These are phyloP conservation scores for Alentia gelatinosa DNA, from an alignment of 2,888 invertebrate genomes.

Conservation along the genomic window DNA sequence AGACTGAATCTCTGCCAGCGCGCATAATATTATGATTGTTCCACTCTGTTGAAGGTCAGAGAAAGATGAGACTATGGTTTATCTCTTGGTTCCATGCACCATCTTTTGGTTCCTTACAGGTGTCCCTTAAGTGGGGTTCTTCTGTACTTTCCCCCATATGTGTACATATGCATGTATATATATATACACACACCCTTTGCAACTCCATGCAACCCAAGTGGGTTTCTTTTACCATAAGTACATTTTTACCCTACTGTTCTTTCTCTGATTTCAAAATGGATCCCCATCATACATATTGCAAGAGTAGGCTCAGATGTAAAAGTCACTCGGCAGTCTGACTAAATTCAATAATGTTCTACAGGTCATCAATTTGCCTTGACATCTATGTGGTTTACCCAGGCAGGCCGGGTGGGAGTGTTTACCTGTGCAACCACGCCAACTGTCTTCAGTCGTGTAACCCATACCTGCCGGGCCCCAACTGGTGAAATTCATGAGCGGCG, in stretches of 20 bases:
- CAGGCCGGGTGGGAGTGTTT: no score
- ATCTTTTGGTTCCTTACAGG: no score
- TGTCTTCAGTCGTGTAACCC: conserved; percentile 10
- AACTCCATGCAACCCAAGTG: no score
- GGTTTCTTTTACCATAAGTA: not conserved
- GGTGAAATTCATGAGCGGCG: conserved; percentile 22
- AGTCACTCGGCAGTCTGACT: not conserved
- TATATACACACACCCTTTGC: no score
- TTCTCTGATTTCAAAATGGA: not conserved
- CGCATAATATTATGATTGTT: no score
- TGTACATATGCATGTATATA: no score
- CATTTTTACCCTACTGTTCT: not conserved
- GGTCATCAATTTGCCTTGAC: conserved; percentile 33
- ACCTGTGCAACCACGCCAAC: not conserved
- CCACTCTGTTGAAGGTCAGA: no score
- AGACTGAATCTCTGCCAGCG: no score
- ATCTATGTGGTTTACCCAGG: conserved; percentile 25
- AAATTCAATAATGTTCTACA: conserved; percentile 1
- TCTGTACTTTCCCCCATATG: no score
- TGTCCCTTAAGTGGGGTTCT: no score
- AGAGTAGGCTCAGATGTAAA: not conserved
- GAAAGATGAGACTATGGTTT: no score
- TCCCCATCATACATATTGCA: not conserved
- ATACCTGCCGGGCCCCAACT: not conserved
- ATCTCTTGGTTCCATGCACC: no score